Percentiles rank a stretch among this genome's conserved stretches.
These are phyloP conservation scores for Calliopsis andreniformis DNA, from an alignment of 1,140 invertebrate genomes.

Conservation along the genomic window DNA sequence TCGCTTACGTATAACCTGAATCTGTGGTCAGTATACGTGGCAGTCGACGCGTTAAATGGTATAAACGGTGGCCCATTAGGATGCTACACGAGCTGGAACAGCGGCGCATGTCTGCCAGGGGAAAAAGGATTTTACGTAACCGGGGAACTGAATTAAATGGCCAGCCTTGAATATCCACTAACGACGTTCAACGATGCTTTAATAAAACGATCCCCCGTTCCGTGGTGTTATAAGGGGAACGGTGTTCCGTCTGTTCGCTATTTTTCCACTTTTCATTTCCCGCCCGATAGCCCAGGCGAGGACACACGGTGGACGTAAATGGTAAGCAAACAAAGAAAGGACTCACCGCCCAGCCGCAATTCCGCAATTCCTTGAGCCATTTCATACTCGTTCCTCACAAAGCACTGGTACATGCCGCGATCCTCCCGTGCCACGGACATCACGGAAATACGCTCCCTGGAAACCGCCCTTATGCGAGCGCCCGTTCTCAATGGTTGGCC, in stretches of 20 bases:
- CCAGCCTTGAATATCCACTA: slow-evolving; percentile 23
- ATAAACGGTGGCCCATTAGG: slow-evolving; percentile 45
- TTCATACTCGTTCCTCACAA: slow-evolving; percentile 87
- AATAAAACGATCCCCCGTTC: slow-evolving; percentile 2
- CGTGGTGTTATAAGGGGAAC: background rate
- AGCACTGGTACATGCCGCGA: slow-evolving; percentile 92
- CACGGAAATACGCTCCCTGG: slow-evolving; percentile 83
- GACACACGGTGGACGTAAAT: background rate
- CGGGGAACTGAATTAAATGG: slow-evolving; percentile 24
- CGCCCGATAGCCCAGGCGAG: no score
- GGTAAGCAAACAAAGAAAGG: slow-evolving; percentile 38
- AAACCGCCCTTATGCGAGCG: slow-evolving; percentile 80
- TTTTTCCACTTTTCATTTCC: background rate
- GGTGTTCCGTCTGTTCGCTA: background rate
- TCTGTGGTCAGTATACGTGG: background rate
- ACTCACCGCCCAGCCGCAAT: slow-evolving; percentile 87
- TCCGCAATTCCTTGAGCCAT: slow-evolving; percentile 88
- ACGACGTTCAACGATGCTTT: slow-evolving; percentile 18
- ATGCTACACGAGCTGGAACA: slow-evolving; percentile 7
- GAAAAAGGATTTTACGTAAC: slow-evolving; percentile 19
- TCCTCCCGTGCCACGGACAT: slow-evolving; percentile 87
- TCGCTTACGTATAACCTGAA: no score
- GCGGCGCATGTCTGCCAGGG: background rate
- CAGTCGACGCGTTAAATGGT: slow-evolving; percentile 15
- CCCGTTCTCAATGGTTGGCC: slow-evolving; percentile 85